Evolutionary conservation across 2,113 vertebrate species (phyloP).

Genomic region (Silurus asotus): DNA sequence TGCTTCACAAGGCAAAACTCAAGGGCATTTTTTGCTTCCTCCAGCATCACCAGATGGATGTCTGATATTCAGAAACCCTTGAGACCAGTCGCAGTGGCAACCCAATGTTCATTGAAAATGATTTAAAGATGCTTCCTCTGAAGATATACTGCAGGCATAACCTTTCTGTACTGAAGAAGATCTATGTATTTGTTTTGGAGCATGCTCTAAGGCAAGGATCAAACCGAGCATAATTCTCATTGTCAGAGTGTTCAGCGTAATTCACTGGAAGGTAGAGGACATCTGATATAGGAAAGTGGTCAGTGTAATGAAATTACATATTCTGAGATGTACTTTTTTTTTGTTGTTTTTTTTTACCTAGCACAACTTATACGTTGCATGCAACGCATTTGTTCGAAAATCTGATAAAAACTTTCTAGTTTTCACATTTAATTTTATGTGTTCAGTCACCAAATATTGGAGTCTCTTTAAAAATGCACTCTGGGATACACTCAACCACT

Average conservation of each 20-base stretch:
- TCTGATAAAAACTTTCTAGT: neutral
- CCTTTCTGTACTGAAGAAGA: slow-evolving; percentile 41
- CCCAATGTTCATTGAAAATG: slow-evolving; percentile 33
- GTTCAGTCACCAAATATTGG: neutral
- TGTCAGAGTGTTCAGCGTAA: neutral
- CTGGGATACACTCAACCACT: neutral
- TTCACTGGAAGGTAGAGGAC: slow-evolving; percentile 30
- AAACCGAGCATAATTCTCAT: slow-evolving; percentile 19
- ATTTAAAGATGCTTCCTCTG: slow-evolving; percentile 25
- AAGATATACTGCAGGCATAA: slow-evolving; percentile 22
- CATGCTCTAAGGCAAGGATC: slow-evolving; percentile 36
- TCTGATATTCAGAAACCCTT: slow-evolving; percentile 22
- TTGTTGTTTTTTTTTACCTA: neutral
- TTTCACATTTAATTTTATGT: neutral
- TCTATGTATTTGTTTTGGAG: slow-evolving; percentile 37
- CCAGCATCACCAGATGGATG: slow-evolving; percentile 24
- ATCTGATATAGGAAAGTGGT: slow-evolving; percentile 6
- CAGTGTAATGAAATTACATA: neutral
- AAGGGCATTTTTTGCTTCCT: slow-evolving; percentile 16
- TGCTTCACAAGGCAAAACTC: slow-evolving; percentile 14
- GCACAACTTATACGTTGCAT: neutral
- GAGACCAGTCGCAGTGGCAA: slow-evolving; percentile 21
- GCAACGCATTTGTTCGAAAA: neutral
- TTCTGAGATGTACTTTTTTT: neutral
- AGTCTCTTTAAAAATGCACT: slow-evolving; percentile 2